Evolutionary conservation across 2,797 vertebrate species (phyloP).

Genomic region (Pteronotus mesoamericanus): DNA sequence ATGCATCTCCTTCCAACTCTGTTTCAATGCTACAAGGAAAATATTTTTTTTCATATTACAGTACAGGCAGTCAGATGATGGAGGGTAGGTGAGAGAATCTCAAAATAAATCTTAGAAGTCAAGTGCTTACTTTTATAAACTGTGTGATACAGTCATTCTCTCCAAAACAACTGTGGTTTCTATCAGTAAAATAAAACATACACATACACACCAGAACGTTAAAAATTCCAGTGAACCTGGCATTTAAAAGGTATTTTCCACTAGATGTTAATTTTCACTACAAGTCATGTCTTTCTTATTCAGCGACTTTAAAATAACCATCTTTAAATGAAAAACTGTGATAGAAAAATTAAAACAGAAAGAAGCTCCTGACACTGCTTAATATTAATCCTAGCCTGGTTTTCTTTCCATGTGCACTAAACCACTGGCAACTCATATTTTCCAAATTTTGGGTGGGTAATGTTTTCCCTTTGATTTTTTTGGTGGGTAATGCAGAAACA

Average conservation of each 20-base stretch:
- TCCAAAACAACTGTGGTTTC: slow-evolving; percentile 55
- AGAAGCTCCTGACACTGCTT: not conserved
- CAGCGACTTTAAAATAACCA: not conserved
- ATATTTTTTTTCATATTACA: not conserved
- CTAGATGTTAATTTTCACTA: slow-evolving; percentile 24
- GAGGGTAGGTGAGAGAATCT: slow-evolving; percentile 25
- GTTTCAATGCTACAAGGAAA: slow-evolving; percentile 20
- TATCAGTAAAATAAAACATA: not conserved
- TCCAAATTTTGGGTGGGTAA: slow-evolving; percentile 66
- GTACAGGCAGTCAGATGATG: not conserved
- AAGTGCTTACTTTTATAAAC: slow-evolving; percentile 1
- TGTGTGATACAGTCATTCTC: not conserved
- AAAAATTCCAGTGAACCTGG: not conserved
- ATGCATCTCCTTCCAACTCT: not conserved
- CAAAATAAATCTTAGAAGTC: slow-evolving; percentile 37
- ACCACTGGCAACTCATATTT: slow-evolving; percentile 56
- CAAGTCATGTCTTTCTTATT: not conserved
- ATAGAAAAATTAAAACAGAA: slow-evolving; percentile 30
- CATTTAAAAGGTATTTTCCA: slow-evolving; percentile 2
- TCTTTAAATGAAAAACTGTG: slow-evolving; percentile 20
- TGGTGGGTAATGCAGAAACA: slow-evolving; percentile 72
- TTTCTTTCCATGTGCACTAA: slow-evolving; percentile 49
- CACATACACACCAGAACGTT: not conserved
- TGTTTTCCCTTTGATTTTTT: slow-evolving; percentile 76
- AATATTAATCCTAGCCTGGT: slow-evolving; percentile 53